A percentile compares a stretch with the other conserved stretches of the same genome.
phyloP scores from a whole-genome alignment of 2,797 vertebrate species.

The Crossoptilon crossoptilon region DNA sequence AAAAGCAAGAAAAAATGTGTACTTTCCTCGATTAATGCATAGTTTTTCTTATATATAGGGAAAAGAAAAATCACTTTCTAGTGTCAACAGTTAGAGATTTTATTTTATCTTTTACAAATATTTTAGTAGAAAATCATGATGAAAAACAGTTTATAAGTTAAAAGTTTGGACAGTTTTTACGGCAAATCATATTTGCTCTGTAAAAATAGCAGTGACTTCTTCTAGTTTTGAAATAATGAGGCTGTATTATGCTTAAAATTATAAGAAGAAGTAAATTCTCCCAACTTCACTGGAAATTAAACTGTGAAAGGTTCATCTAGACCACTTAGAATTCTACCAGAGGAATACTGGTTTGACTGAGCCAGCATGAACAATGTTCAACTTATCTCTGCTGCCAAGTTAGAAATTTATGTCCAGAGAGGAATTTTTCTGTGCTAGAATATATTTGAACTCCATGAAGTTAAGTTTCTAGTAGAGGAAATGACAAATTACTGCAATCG shows the following conservation, averaged over 20 bases:
- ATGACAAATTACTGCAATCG: not conserved
- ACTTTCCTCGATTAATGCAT: not conserved
- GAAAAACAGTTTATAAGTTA: not conserved
- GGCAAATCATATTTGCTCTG: not conserved
- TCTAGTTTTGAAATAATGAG: not conserved
- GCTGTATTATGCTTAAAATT: not conserved
- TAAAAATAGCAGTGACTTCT: not conserved
- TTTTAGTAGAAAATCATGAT: not conserved
- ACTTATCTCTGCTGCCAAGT: not conserved
- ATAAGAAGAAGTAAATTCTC: not conserved
- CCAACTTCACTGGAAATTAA: not conserved
- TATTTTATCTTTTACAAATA: not conserved
- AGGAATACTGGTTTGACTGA: constrained; percentile 24
- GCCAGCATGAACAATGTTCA: not conserved
- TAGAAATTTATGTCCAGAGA: not conserved
- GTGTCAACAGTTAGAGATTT: fast-evolving
- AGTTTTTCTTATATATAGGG: too few species aligned
- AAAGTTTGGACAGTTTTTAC: not conserved
- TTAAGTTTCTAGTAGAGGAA: constrained; percentile 17
- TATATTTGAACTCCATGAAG: not conserved
- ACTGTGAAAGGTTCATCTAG: not conserved
- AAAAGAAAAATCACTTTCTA: not conserved
- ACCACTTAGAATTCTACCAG: not conserved
- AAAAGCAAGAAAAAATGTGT: not conserved
- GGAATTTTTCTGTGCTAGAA: not conserved